Percentiles rank a stretch among this genome's conserved stretches.
Conservation (phyloP, 2,888 invertebrate species). For the Apamea epomidion region DNA sequence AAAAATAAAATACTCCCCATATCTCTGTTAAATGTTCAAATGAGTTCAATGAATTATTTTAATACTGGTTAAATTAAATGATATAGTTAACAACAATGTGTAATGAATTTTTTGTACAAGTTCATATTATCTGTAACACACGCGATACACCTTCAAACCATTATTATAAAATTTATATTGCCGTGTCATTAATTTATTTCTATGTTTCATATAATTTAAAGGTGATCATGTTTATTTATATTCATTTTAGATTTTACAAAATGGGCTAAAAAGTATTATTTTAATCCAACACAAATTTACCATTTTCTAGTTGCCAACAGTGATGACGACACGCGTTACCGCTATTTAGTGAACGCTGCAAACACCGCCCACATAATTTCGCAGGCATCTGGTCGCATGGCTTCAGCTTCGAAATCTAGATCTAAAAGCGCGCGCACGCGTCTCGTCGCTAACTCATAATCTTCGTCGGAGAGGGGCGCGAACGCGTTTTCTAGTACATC, state of each 20-base stretch:
- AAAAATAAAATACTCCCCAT: slow-evolving; percentile 37
- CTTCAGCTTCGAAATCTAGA: slow-evolving; percentile 98
- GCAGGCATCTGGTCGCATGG: slow-evolving; percentile 96
- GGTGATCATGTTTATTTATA: slow-evolving; percentile 52
- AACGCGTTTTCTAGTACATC: slow-evolving; percentile 99
- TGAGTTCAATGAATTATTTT: slow-evolving; percentile 65
- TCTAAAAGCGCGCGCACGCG: slow-evolving; percentile 98
- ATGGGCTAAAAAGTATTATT: slow-evolving; percentile 64
- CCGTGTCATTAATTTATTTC: slow-evolving; percentile 35
- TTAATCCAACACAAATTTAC: slow-evolving; percentile 66
- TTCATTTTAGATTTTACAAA: slow-evolving; percentile 64
- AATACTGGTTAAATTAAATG: slow-evolving; percentile 68
- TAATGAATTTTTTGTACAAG: slow-evolving; percentile 64
- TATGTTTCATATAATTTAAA: slow-evolving; percentile 45
- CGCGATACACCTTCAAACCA: slow-evolving; percentile 34
- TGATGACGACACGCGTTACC: slow-evolving; percentile 72
- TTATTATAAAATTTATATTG: slow-evolving; percentile 36
- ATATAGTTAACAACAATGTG: slow-evolving; percentile 38
- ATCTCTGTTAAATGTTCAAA: slow-evolving; percentile 32
- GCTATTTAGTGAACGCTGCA: slow-evolving; percentile 99
- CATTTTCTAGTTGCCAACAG: slow-evolving; percentile 68
- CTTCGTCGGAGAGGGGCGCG: slow-evolving; percentile 98
- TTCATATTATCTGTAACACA: slow-evolving; percentile 44
- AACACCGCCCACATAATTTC: slow-evolving; percentile 99
- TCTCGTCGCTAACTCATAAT: slow-evolving; percentile 99